phyloP scores from a whole-genome alignment of 2,888 invertebrate genomes.

The Notocelia uddmanniana region DNA sequence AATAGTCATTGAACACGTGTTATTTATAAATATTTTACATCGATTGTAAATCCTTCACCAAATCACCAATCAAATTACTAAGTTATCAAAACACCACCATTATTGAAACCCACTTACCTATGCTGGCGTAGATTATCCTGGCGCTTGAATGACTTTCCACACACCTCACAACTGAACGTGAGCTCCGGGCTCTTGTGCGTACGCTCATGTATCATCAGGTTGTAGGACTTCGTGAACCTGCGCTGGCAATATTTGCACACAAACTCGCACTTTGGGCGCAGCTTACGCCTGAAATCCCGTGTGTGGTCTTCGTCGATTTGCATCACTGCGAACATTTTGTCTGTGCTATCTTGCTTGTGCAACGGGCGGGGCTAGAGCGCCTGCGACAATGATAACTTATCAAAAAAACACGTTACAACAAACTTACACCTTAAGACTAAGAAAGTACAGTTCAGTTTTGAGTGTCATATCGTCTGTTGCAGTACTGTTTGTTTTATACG shows the following conservation, averaged over 20 bases:
- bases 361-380: conserved; percentile 83
- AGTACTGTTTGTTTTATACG: conserved; percentile 32
- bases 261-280: conserved; percentile 98
- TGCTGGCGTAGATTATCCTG: conserved; percentile 98
- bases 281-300: conserved; percentile 94
- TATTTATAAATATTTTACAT: neutral
- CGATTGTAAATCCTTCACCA: conserved; percentile 31
- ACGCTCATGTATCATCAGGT: conserved; percentile 99
- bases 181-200: conserved; percentile 98
- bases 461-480: conserved; percentile 3
- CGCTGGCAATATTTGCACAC: conserved; percentile 99
- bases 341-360: conserved; percentile 80
- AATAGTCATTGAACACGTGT: neutral
- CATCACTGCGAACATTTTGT: conserved; percentile 96
- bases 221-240: conserved; percentile 99
- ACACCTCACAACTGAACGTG: conserved; percentile 98
- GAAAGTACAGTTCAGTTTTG: neutral
- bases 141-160: conserved; percentile 98
- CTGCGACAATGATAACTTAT: conserved; percentile 77
- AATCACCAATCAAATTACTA: conserved; percentile 12
- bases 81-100: conserved; percentile 27
- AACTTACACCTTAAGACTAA: conserved; percentile 52
- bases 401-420: conserved; percentile 53
- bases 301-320: conserved; percentile 95
- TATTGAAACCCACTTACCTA: conserved; percentile 87